Evolutionary conservation across 1,140 invertebrate genomes (phyloP), one percentile per base, ranked within the genome.

Genomic region (Thaumetopoea pityocampa): DNA sequence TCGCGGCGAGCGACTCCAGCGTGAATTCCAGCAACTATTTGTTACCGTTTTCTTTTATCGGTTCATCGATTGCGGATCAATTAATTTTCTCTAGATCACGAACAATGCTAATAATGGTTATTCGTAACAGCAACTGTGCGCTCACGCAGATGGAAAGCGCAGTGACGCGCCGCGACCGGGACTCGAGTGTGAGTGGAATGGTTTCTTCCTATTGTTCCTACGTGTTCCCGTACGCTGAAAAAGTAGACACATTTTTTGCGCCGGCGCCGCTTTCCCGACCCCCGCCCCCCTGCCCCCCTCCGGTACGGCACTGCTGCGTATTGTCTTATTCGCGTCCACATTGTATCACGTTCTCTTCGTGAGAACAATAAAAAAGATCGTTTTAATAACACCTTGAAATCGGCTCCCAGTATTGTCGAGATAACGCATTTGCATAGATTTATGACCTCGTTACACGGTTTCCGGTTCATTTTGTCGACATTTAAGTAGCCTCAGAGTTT

Each of bases 71-170:
- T 63, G 70, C 63, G 41, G 42, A 51, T 53, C 61, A 61, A 76
- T 74, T 71, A 70, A 70, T 81, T 78, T 78, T 76, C 77, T 66
- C 67, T 41, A 59, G 54, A 59, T 48, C 43, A 51, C 50, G 57
- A 77, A 76, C 70, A 77, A 76, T 78, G 72, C 72, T 77, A 70
- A 70, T 68, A 63, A 73, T 76, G 70, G 65, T 79, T 77, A 76
- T 74, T 68, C 51, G 56, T 60, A 57, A 55, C 59, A 42, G 53
- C 63, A 64, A 69, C 69, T 67, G 45, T 27, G 49, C 61, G 50
- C 54, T 51, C 64, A 53, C 52, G 55, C 33, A 26, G 58, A 64
- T 78, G 69, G 76, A 81, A 81, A 81, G 73, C 66, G 59, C 40
- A 61, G 62, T 58, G 46, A 51, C 52, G 59, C 51, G 64, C 37